Evolutionary conservation across 2,888 invertebrate genomes (phyloP).

Genomic region (Blomia tropicalis): DNA sequence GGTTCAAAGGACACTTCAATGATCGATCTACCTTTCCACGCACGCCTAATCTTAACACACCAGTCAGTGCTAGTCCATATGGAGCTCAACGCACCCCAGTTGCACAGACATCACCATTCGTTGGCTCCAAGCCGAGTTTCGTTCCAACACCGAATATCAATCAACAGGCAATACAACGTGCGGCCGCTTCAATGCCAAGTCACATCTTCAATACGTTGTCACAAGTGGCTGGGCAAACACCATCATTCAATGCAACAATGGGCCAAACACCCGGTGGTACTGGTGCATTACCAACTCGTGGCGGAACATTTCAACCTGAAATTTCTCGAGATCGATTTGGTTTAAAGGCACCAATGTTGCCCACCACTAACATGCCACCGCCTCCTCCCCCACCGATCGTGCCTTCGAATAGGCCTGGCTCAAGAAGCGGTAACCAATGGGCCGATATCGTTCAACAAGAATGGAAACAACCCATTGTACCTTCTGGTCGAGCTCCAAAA

Average conservation of each 20-base stretch:
- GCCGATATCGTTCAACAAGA: background rate
- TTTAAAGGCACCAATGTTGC: background rate
- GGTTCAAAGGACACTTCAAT: slow-evolving; percentile 96
- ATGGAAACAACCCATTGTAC: background rate
- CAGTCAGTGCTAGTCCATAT: slow-evolving; percentile 40
- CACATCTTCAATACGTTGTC: slow-evolving; percentile 54
- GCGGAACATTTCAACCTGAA: background rate
- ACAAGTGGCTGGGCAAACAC: slow-evolving; percentile 45
- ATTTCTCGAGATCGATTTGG: background rate
- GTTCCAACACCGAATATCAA: slow-evolving; percentile 38
- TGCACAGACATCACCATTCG: slow-evolving; percentile 43
- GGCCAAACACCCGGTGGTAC: background rate
- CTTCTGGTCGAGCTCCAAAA: background rate
- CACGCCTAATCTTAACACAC: slow-evolving; percentile 28
- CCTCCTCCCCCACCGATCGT: slow-evolving; percentile 10
- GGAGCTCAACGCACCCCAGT: slow-evolving; percentile 41
- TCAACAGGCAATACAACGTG: slow-evolving; percentile 51
- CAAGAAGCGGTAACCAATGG: slow-evolving; percentile 19
- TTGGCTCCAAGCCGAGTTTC: slow-evolving; percentile 33
- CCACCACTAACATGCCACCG: background rate
- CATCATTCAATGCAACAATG: background rate
- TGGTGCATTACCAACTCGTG: background rate
- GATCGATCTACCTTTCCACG: slow-evolving; percentile 54
- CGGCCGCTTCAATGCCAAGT: slow-evolving; percentile 51
- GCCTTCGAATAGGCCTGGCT: slow-evolving; percentile 14